These are phyloP conservation scores for Teleopsis dalmanni DNA, from an alignment of 1,140 invertebrate species.

Conservation along the genomic window DNA sequence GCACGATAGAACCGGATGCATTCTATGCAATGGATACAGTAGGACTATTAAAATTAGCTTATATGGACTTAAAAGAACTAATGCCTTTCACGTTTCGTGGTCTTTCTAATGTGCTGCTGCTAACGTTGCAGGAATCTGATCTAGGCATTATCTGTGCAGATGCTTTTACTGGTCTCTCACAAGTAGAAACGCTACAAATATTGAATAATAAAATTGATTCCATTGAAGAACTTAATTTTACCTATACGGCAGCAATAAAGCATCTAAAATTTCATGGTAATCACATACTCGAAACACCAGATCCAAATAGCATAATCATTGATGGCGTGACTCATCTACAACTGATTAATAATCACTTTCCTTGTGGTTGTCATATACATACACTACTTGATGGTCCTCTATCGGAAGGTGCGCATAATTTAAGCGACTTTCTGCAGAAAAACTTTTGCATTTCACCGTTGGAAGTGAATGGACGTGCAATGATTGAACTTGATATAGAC, in stretches of 20 bases:
- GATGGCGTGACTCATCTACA: conserved; percentile 60
- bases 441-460: conserved; percentile 79
- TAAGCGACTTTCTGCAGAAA: conserved; percentile 58
- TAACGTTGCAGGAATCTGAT: conserved; percentile 72
- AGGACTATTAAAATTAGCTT: conserved; percentile 65
- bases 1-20: conserved; percentile 64
- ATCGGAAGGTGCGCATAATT: conserved; percentile 53
- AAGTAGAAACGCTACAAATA: conserved; percentile 63
- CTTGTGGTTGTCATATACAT: conserved; percentile 73
- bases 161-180: conserved; percentile 62
- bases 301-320: conserved; percentile 55
- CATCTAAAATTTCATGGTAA: conserved; percentile 67
- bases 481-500: conserved; percentile 62
- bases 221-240: conserved; percentile 63
- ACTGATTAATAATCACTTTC: conserved; percentile 69
- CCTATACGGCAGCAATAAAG: conserved; percentile 58
- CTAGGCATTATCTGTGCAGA: conserved; percentile 62
- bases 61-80: conserved; percentile 68
- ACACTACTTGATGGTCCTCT: conserved; percentile 65
- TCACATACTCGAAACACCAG: conserved; percentile 67
- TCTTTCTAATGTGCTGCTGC: conserved; percentile 60
- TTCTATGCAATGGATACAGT: conserved; percentile 73
- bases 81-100: conserved; percentile 66
- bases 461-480: conserved; percentile 66
- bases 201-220: conserved; percentile 77